Evolutionary conservation across 2,888 invertebrate species (phyloP).

Genomic region (Nemoura dubitans): DNA sequence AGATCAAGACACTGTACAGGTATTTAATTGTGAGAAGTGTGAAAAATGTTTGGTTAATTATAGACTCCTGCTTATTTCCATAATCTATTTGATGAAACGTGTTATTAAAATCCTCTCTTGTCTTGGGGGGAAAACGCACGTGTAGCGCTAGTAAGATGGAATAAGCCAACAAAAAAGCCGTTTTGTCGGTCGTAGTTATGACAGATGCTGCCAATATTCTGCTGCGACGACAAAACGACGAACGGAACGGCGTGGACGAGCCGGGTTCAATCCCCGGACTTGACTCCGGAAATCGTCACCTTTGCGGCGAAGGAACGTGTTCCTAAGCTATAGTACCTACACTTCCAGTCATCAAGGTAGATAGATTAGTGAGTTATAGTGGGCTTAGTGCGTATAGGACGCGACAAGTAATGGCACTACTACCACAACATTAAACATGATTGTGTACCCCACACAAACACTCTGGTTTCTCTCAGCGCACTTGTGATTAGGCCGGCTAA

Average conservation of each 20-base stretch:
- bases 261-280: background rate
- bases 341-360: background rate
- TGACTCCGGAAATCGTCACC: slow-evolving; percentile 12
- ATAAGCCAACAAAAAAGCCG: background rate
- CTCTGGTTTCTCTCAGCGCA: background rate
- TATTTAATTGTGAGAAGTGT: slow-evolving; percentile 7
- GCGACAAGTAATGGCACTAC: background rate
- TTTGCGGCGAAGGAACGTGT: background rate
- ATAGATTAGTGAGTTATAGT: background rate
- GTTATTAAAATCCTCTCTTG: background rate
- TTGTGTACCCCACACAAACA: background rate
- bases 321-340: background rate
- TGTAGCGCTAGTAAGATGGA: background rate
- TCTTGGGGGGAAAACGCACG: background rate
- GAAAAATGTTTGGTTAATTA: background rate
- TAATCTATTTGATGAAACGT: background rate
- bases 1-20: background rate
- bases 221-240: background rate
- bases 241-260: background rate
- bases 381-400: background rate
- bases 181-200: background rate
- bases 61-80: background rate
- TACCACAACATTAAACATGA: no score
- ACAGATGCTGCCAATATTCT: background rate
- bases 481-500: background rate